A percentile compares a stretch with the other conserved stretches of the same genome.
phyloP scores from a whole-genome alignment of 2,113 vertebrate genomes.

The Leptosomus discolor region DNA sequence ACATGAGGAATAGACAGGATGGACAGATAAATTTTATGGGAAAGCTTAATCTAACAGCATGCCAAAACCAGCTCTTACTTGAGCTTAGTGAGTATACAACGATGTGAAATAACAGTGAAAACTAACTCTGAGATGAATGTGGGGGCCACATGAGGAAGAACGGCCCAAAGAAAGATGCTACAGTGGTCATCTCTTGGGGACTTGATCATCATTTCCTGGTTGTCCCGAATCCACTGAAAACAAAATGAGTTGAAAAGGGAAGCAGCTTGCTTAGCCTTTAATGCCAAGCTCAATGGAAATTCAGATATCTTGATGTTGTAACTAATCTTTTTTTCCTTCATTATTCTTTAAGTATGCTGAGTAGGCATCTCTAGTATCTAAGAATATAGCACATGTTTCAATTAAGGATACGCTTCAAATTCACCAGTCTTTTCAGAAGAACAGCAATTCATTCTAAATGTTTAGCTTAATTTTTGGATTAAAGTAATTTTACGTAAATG shows the following conservation, averaged over 20 bases:
- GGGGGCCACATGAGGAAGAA: neutral
- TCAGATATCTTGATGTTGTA: neutral
- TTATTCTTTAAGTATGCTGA: neutral
- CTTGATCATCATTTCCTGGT: neutral
- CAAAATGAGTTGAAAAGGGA: neutral
- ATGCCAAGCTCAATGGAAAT: neutral
- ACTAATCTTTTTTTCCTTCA: neutral
- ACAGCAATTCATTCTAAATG: neutral
- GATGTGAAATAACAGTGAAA: neutral
- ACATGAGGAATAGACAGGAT: neutral
- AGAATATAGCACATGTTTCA: neutral
- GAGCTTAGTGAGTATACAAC: neutral
- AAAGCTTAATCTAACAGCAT: neutral
- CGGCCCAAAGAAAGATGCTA: neutral
- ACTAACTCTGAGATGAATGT: neutral
- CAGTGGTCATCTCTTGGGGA: neutral
- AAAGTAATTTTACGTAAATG: neutral
- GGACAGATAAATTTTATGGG: neutral
- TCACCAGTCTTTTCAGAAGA: neutral
- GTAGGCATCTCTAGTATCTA: neutral
- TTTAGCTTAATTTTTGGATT: neutral
- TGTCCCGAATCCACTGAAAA: neutral
- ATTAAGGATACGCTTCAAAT: neutral
- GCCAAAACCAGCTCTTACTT: neutral
- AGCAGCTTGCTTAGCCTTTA: neutral